Conservation (phyloP, 2,888 invertebrate species). For the Acanthoscelides obtectus region DNA sequence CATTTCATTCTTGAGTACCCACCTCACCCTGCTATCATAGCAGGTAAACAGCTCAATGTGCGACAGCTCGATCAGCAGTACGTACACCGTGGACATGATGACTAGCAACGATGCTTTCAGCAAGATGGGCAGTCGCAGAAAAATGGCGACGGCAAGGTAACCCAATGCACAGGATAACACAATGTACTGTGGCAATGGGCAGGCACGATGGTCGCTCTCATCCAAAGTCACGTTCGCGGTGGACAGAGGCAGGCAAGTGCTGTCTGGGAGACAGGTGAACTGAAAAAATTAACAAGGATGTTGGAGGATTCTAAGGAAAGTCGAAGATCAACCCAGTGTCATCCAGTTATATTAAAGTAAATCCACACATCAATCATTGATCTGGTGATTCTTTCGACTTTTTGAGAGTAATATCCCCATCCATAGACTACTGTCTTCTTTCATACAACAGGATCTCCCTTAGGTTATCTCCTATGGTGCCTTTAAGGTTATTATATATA, state of each 20-base stretch:
- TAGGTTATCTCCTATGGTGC: no score
- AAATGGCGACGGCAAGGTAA: slow-evolving; percentile 79
- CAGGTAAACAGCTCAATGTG: slow-evolving; percentile 76
- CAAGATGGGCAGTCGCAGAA: slow-evolving; percentile 76
- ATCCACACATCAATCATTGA: no score
- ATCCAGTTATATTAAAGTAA: no score
- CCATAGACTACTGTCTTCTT: no score
- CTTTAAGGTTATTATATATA: no score
- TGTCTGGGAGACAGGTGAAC: slow-evolving; percentile 61
- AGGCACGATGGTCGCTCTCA: slow-evolving; percentile 66
- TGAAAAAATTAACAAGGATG: slow-evolving; percentile 44
- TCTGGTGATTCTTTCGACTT: no score
- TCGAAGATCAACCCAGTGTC: no score
- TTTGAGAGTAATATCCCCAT: no score
- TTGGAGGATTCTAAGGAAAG: no score
- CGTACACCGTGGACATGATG: slow-evolving; percentile 75
- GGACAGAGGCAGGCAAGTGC: slow-evolving; percentile 47
- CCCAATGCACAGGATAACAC: slow-evolving; percentile 80
- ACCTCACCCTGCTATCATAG: slow-evolving; percentile 75
- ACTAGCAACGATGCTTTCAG: slow-evolving; percentile 74
- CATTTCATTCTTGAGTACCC: no score
- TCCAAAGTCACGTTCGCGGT: slow-evolving; percentile 53
- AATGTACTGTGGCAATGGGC: slow-evolving; percentile 83
- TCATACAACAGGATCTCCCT: no score
- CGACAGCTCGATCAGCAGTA: slow-evolving; percentile 74